phyloP scores from a whole-genome alignment of 2,113 vertebrate species.

The Lepidothrix coronata region DNA sequence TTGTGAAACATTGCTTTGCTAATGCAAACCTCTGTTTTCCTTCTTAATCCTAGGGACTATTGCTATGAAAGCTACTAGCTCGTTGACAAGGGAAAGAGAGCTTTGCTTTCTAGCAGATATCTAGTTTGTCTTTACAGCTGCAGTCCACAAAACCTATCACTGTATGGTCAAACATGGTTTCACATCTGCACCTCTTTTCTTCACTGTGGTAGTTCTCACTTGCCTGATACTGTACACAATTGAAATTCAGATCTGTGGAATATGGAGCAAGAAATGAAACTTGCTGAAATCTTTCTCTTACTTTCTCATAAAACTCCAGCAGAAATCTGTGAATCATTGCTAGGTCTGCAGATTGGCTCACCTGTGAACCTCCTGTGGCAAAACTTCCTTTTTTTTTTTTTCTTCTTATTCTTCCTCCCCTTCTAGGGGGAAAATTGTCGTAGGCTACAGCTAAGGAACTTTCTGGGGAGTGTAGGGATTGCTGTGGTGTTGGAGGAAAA shows the following conservation, averaged over 20 bases:
- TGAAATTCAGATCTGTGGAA: neutral
- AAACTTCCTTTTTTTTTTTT: neutral
- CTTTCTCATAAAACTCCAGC: neutral
- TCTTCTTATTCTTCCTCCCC: accelerated
- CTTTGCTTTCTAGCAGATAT: neutral
- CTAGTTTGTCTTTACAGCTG: neutral
- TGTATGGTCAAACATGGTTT: neutral
- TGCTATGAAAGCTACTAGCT: neutral
- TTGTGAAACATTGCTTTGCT: neutral
- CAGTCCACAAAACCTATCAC: neutral
- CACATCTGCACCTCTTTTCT: neutral
- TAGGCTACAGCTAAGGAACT: neutral
- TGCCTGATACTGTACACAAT: neutral
- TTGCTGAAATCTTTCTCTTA: neutral
- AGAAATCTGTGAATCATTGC: neutral
- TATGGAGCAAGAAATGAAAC: neutral
- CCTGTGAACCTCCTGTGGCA: neutral
- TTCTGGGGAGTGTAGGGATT: neutral
- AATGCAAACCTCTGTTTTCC: neutral
- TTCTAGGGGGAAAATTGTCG: neutral
- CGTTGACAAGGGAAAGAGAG: neutral
- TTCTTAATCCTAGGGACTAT: neutral
- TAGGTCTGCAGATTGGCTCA: neutral
- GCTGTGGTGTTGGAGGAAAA: neutral
- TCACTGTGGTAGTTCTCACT: neutral